A percentile compares a stretch with the other conserved stretches of the same genome.
Conservation (phyloP, 2,888 invertebrate genomes). For the Metallyticus violacea region DNA sequence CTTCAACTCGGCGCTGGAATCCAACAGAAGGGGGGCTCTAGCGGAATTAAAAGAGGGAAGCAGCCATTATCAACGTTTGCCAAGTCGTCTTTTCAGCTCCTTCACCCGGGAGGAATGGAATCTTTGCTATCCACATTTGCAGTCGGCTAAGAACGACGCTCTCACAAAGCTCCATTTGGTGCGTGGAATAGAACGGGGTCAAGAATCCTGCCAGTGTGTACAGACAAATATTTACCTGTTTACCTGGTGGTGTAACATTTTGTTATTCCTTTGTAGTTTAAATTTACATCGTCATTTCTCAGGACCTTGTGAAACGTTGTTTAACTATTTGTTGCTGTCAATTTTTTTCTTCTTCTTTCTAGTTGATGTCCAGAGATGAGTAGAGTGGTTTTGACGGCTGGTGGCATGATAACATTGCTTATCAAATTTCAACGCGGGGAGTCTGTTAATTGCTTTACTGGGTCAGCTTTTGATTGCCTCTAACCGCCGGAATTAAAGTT, state of each 20-base stretch:
- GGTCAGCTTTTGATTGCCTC: neutral
- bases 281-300: neutral
- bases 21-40: no score
- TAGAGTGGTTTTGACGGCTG: neutral
- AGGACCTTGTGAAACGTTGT: neutral
- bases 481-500: neutral
- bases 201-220: neutral
- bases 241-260: neutral
- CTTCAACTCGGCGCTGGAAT: no score
- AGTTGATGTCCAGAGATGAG: no score
- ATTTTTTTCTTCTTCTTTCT: no score
- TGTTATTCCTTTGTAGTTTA: no score
- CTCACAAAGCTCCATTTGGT: no score
- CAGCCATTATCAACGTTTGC: no score
- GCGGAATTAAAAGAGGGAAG: no score
- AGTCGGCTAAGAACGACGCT: no score
- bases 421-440: neutral
- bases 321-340: neutral
- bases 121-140: no score
- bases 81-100: no score
- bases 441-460: neutral
- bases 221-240: neutral
- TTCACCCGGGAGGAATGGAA: no score
- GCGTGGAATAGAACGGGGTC: neutral
- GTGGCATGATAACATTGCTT: neutral